Base-by-base conservation (phyloP, 2,888 invertebrate species). In the Bembecia ichneumoniformis region DNA sequence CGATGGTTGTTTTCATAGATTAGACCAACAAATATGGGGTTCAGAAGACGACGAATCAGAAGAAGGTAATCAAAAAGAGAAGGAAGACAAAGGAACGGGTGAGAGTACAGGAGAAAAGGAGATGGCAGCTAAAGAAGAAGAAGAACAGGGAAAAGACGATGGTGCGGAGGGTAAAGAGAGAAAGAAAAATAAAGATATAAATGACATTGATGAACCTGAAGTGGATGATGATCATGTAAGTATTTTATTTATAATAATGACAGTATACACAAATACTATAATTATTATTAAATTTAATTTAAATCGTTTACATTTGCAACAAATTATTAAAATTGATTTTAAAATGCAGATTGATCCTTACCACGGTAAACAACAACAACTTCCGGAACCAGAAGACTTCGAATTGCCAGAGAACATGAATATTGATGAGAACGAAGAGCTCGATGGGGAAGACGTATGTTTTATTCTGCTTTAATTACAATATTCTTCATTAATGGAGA, bases 341-440 rank as follows among this genome's bases (percentile, higher is more conserved):
- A 28, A 28, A 28, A 28, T 58, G 34, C 48, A 87, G 88, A 82
- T 91, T 48, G 93, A 97, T 87, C 93, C 94, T 0, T 93, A 94
- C 67, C 94, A 96, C 67, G 94, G 95, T 40, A 91, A 95, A 49
- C 89, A 93, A 54, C 91, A 91, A 59, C 92, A 92, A 45, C 88
- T 92, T 10, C 93, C 93, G 0, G 95, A 96, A 66, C 93, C 96
- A 0, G 96, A 97, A 74, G 91, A 93, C 47, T 91, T 97, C 75
- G 96, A 97, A 66, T 77, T 97, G 53, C 96, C 96, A 0, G 96
- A 97, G 43, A 93, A 97, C 74, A 86, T 96, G 60, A 91, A 96
- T 58, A 78, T 96, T 14, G 96, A 96, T 64, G 94, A 92, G 82
- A 58, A 91, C 87, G 68, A 90, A 36, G 65, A 81, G 5, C 90